Base-by-base conservation (phyloP, 2,888 invertebrate species). In the Cyrtodaria siliqua region DNA sequence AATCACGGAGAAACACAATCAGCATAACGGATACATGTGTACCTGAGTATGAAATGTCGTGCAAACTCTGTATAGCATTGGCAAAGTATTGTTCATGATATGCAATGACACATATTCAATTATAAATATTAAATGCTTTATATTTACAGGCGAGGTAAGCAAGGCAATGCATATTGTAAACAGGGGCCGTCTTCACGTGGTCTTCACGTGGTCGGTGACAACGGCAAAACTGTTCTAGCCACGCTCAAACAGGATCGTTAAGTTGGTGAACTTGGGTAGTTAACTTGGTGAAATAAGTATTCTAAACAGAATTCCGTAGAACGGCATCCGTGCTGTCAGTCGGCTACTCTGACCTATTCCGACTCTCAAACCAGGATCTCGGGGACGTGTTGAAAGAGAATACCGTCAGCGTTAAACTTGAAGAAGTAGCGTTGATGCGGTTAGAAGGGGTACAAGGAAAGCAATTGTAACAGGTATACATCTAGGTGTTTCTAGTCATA, bases 151-250 rank as follows among this genome's bases (percentile, higher is more conserved):
- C 91, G 99, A 99, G 95, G 98, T 99, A 85, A 99, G 99, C 86
- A 99, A 99, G 94, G 99, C 99, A 94, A 99, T 99, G 99, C 99
- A 99, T 95, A 99, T 99, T 94, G 99, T 99, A 88, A 99, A 98
- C 94, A 95, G 98, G 89, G 99, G 99, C n/a, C 83, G 91, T 14
- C 85, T 93, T 3, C 92, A 93, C n/a, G n/a, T n/a, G n/a, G n/a
- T n/a, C n/a, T n/a, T n/a, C n/a, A n/a, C 61, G 93, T 93, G 23
- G 92, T 93, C 3, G 91, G 98, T 96, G 95, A 99, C 97, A 93
- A 98, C 97, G 87, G 98, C 96, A 91, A 97, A 94, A 97, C 98
- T 64, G 98, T 99, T 86, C 95, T 99, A 94, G 99, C 99, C 91
- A 98, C 98, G 86, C 95, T 99, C 92, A 97, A 98, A 94, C 98